These are phyloP conservation scores for Theristus sp. DNA, from an alignment of 2,888 invertebrate genomes.

Conservation along the genomic window DNA sequence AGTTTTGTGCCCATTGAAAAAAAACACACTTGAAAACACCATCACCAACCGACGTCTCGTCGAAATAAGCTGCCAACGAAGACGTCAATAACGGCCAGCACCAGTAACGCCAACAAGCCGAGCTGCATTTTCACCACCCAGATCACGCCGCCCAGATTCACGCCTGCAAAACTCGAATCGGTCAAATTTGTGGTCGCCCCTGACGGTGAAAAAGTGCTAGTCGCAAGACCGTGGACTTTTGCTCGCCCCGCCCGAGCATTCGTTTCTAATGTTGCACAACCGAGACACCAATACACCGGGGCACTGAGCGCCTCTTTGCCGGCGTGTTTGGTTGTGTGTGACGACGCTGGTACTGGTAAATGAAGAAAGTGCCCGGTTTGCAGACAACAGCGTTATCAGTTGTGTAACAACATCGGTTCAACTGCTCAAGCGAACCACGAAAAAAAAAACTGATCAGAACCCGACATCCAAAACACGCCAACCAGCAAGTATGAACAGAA, in stretches of 20 bases:
- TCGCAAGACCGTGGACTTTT: too few relatives aligned
- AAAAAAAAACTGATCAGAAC: not conserved
- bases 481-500: slow-evolving; percentile 60
- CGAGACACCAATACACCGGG: too few relatives aligned
- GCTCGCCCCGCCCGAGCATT: too few relatives aligned
- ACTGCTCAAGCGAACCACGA: slow-evolving; percentile 26
- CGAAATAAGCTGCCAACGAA: slow-evolving; percentile 74
- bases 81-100: slow-evolving; percentile 76
- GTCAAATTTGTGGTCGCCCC: too few relatives aligned
- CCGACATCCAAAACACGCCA: slow-evolving; percentile 16
- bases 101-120: slow-evolving; percentile 58
- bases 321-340: too few relatives aligned
- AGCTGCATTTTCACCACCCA: slow-evolving; percentile 94
- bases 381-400: too few relatives aligned
- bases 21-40: not conserved
- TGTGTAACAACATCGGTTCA: not conserved
- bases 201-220: too few relatives aligned
- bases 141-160: slow-evolving; percentile 87
- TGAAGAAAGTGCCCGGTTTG: too few relatives aligned
- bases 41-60: slow-evolving; percentile 45
- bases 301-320: too few relatives aligned
- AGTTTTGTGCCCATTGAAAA: too few relatives aligned
- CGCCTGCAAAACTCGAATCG: slow-evolving; percentile 44
- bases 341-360: too few relatives aligned
- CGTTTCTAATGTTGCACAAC: too few relatives aligned